Percentiles rank a stretch among this genome's conserved stretches.
phyloP scores from a whole-genome alignment of 2,888 invertebrate genomes.

The Deroplatys truncata region DNA sequence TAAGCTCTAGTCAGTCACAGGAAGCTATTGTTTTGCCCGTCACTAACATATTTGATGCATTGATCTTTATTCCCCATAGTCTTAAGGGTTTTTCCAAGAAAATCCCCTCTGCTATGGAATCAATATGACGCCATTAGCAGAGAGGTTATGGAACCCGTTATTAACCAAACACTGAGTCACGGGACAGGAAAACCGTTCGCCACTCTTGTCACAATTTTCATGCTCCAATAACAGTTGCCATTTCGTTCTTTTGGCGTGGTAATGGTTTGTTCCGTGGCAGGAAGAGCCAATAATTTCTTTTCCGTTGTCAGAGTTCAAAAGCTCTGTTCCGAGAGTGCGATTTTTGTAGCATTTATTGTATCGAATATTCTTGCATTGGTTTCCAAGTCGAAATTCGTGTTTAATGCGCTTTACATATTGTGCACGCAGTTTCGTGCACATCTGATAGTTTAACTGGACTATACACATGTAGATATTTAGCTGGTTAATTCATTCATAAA shows the following conservation, averaged over 20 bases:
- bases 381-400: too few species aligned
- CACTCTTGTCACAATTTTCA: background rate
- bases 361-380: too few species aligned
- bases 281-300: background rate
- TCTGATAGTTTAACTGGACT: too few species aligned
- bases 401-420: too few species aligned
- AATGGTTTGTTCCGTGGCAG: background rate
- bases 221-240: background rate
- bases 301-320: background rate
- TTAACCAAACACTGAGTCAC: background rate
- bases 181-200: background rate
- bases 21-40: too few species aligned
- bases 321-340: background rate
- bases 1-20: too few species aligned
- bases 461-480: too few species aligned
- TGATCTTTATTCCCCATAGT: too few species aligned
- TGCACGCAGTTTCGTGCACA: too few species aligned
- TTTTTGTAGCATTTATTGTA: background rate
- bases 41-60: too few species aligned
- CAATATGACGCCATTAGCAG: background rate
- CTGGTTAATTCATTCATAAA: too few species aligned
- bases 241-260: background rate
- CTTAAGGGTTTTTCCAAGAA: too few species aligned
- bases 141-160: background rate
- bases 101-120: background rate